Evolutionary conservation across 2,113 vertebrate genomes (phyloP).

Genomic region (Onychostoma macrolepis): DNA sequence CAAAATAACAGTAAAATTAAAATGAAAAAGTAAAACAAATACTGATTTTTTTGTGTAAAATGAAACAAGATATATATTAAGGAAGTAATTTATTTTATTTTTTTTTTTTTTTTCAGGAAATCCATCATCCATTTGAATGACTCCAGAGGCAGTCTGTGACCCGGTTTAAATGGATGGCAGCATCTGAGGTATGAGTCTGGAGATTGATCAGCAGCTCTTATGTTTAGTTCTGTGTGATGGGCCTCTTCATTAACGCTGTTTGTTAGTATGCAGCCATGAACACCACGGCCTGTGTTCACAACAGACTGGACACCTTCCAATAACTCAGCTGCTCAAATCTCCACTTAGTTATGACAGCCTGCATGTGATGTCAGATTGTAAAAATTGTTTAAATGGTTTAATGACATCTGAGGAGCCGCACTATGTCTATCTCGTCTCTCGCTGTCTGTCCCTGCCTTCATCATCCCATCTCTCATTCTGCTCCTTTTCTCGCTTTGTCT

Average conservation of each 20-base stretch:
- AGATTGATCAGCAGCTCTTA: not conserved
- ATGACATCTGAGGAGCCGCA: not conserved
- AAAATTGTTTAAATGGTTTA: constrained; percentile 21
- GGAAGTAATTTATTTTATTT: too few species aligned
- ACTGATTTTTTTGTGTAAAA: too few species aligned
- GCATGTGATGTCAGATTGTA: constrained; percentile 18
- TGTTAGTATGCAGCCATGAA: not conserved
- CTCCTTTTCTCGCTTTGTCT: not conserved
- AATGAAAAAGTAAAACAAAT: too few species aligned
- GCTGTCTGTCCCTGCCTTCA: not conserved
- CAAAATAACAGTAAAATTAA: too few species aligned
- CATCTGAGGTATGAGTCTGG: not conserved
- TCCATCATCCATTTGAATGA: not conserved
- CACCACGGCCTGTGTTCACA: constrained; percentile 12
- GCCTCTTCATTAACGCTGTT: not conserved
- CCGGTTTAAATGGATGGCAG: not conserved
- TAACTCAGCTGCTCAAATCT: not conserved
- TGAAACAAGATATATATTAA: too few species aligned
- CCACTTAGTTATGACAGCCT: not conserved
- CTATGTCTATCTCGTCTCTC: constrained; percentile 5
- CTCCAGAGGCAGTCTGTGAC: not conserved
- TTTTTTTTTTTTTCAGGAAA: not conserved
- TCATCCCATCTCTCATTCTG: not conserved
- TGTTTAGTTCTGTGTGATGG: not conserved
- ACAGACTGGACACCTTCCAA: constrained; percentile 8